Conservation (phyloP, 2,797 vertebrate genomes). For the Anguilla anguilla region DNA sequence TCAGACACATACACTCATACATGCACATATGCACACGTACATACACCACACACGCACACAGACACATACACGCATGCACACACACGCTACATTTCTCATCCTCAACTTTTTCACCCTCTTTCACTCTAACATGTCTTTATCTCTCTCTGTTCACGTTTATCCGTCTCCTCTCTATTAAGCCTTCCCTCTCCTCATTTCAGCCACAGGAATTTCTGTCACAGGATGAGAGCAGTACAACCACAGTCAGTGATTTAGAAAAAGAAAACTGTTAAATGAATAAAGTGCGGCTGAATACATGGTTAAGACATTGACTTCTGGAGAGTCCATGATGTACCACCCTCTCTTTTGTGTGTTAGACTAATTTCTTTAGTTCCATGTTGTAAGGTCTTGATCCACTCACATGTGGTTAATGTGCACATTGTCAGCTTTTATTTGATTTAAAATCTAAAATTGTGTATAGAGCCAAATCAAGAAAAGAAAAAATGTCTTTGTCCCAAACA, state of each 20-base stretch:
- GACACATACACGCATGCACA: neutral
- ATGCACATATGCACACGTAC: neutral
- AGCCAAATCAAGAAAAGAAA: too few species aligned
- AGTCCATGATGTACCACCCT: too few species aligned
- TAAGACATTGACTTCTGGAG: neutral
- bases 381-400: neutral
- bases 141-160: neutral
- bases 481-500: too few species aligned
- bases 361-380: neutral
- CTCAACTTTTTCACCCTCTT: neutral
- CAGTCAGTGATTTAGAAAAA: neutral
- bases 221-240: neutral
- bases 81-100: neutral
- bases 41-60: neutral
- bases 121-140: too few species aligned
- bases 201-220: neutral
- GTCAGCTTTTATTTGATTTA: neutral
- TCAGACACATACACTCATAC: slow-evolving; percentile 36
- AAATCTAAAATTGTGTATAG: too few species aligned
- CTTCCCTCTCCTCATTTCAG: neutral
- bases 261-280: too few species aligned
- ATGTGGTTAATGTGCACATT: neutral
- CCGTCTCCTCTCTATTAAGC: too few species aligned
- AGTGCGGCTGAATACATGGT: neutral
- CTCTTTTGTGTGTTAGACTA: too few species aligned